Conservation (phyloP, 2,797 vertebrate species). For the Microctenopoma stevenorrisi region DNA sequence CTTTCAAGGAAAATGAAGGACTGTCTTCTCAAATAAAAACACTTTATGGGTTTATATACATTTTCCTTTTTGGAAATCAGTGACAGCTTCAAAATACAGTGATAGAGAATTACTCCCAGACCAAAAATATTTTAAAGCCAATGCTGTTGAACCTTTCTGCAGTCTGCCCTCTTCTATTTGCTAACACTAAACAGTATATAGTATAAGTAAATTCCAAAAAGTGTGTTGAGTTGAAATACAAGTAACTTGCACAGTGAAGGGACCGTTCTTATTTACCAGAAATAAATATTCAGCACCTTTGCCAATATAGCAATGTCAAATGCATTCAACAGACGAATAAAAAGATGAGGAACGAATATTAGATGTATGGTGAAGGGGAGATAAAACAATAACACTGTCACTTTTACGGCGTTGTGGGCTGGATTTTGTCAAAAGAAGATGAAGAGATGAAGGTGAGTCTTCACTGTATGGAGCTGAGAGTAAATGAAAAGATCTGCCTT, state of each 20-base stretch:
- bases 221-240: not conserved
- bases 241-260: not conserved
- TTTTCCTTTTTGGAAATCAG: conserved; percentile 9
- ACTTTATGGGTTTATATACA: conserved; percentile 18
- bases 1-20: conserved; percentile 2
- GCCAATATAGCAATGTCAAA: conserved; percentile 21
- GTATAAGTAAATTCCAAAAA: not conserved
- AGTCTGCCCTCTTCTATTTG: conserved; percentile 31
- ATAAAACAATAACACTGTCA: conserved; percentile 59
- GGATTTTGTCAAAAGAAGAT: conserved; percentile 49
- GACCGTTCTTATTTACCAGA: conserved; percentile 15
- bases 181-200: conserved; percentile 1
- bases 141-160: conserved; percentile 5
- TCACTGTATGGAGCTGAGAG: conserved; percentile 29
- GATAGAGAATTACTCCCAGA: conserved; percentile 2
- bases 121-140: conserved; percentile 28
- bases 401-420: conserved; percentile 25
- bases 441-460: conserved; percentile 37
- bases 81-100: conserved; percentile 22
- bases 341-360: conserved; percentile 40
- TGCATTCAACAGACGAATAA: conserved; percentile 19
- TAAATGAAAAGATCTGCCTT: conserved; percentile 58
- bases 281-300: not conserved
- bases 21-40: conserved; percentile 7
- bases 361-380: conserved; percentile 25